Conservation (phyloP, 2,888 invertebrate genomes). For the Drosophila formosana region DNA sequence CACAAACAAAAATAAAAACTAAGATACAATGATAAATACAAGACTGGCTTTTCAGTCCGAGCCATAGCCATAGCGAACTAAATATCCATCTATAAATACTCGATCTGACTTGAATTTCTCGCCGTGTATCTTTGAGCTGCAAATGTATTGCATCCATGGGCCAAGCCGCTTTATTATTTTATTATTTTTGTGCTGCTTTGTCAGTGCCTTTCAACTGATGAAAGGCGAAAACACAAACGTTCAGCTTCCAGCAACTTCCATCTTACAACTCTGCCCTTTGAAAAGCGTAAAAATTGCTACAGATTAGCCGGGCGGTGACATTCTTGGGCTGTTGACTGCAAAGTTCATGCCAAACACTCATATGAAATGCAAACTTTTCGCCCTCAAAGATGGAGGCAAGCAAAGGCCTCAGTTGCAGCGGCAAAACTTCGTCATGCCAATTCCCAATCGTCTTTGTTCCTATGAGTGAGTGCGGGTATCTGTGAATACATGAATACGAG, state of each 20-base stretch:
- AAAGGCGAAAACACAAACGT: constrained; percentile 59
- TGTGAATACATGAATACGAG: not conserved
- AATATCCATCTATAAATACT: too few relatives aligned
- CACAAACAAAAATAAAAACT: constrained; percentile 3
- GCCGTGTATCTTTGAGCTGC: not conserved
- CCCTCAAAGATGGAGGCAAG: not conserved
- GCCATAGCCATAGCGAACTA: too few relatives aligned
- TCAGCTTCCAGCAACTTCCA: constrained; percentile 37
- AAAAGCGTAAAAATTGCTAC: constrained; percentile 60
- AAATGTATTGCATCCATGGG: constrained; percentile 1
- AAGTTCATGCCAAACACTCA: constrained; percentile 30
- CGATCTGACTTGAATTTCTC: not conserved
- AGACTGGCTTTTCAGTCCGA: not conserved
- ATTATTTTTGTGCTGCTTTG: constrained; percentile 41
- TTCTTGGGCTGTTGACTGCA: constrained; percentile 31
- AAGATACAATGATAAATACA: constrained; percentile 6
- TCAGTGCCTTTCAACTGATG: constrained; percentile 70
- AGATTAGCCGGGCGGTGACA: constrained; percentile 64
- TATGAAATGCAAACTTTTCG: constrained; percentile 25
- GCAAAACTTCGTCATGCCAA: constrained; percentile 26
- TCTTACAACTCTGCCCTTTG: constrained; percentile 3
- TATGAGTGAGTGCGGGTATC: not conserved
- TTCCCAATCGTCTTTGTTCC: constrained; percentile 23
- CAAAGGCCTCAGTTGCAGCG: not conserved
- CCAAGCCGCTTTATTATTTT: constrained; percentile 59